Base-by-base conservation (phyloP, 2,797 vertebrate genomes). In the Botia kubotai region DNA sequence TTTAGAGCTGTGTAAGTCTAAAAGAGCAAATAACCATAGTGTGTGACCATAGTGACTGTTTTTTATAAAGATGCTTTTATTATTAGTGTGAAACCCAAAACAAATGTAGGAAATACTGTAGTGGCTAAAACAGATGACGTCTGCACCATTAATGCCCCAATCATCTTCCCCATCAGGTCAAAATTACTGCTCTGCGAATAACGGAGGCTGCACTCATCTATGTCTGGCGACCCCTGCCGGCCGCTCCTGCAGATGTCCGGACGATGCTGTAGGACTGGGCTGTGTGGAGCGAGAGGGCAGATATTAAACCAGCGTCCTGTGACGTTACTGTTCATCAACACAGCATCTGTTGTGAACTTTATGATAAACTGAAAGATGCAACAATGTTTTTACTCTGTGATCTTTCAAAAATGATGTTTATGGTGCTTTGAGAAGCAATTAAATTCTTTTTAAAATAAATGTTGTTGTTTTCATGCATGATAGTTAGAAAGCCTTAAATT, bases 121-220 rank as follows among this genome's bases (percentile, higher is more conserved):
- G 48, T 0, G 29, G 19, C 78, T 52, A 0, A 10, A 29, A 48
- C 39, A 21, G 23, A 26, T 26, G 7, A 1, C 7, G 36, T 6
- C 8, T 16, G 7, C 33, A 80, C 46, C 39, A 86, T 81, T 68
- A 62, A 75, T 36, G 29, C 53, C 7, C 16, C 43, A 10, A 16
- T 87, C 68, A 26, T 67, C 79, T 70, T 88, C 80, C 17, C 17
- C 62, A 8, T 46, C 69, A 93, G 94, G 92, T 80, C 96, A 92
- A 19, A 97, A 95, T 86, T 96, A 97, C 91, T 97, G 96, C 87
- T 91, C 95, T 0, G 90, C 92, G 79, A 93, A 96, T 81, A 98
- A 98, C 0, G 96, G 94, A 0, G 96, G 96, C 58, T 98, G 97
- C 11, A 95, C 96, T 55, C 96, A 97, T 84, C 93, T 98, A 82